A percentile compares a stretch with the other conserved stretches of the same genome.
These are phyloP conservation scores for Scotopteryx bipunctaria DNA, from an alignment of 2,888 invertebrate genomes.

Conservation along the genomic window DNA sequence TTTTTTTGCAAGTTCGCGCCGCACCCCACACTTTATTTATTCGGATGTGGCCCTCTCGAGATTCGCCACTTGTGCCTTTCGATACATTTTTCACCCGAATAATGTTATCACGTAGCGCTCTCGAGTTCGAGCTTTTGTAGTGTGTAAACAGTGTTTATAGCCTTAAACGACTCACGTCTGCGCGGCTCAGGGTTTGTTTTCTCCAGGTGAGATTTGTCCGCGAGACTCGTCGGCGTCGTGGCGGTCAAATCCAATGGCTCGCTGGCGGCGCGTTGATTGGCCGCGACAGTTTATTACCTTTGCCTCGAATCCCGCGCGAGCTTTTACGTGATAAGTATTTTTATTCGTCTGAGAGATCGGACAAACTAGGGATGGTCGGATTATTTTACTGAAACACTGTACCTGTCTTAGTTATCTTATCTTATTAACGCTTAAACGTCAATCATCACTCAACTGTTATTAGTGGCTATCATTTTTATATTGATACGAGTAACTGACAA, in stretches of 20 bases:
- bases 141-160: slow-evolving; percentile 40
- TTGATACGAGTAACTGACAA: too few relatives aligned
- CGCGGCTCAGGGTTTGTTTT: slow-evolving; percentile 20
- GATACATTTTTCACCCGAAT: slow-evolving; percentile 73
- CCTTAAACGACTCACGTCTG: slow-evolving; percentile 40
- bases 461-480: too few relatives aligned
- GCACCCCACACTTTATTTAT: slow-evolving; percentile 60
- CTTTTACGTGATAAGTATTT: slow-evolving; percentile 72
- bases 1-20: slow-evolving; percentile 64
- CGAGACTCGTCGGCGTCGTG: slow-evolving; percentile 32
- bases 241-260: slow-evolving; percentile 53
- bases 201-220: slow-evolving; percentile 41
- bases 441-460: too few relatives aligned
- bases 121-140: slow-evolving; percentile 43
- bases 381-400: slow-evolving; percentile 61
- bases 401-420: too few relatives aligned
- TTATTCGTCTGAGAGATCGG: slow-evolving; percentile 62
- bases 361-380: slow-evolving; percentile 52
- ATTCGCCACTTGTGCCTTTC: slow-evolving; percentile 67
- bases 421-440: too few relatives aligned
- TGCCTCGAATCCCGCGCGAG: slow-evolving; percentile 46
- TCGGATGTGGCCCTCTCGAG: slow-evolving; percentile 63
- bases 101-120: slow-evolving; percentile 69
- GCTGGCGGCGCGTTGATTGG: slow-evolving; percentile 53
- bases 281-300: slow-evolving; percentile 56